Evolutionary conservation across 2,797 vertebrate species (phyloP), one percentile per base, ranked within the genome.

Genomic region (Hipposideros larvatus): DNA sequence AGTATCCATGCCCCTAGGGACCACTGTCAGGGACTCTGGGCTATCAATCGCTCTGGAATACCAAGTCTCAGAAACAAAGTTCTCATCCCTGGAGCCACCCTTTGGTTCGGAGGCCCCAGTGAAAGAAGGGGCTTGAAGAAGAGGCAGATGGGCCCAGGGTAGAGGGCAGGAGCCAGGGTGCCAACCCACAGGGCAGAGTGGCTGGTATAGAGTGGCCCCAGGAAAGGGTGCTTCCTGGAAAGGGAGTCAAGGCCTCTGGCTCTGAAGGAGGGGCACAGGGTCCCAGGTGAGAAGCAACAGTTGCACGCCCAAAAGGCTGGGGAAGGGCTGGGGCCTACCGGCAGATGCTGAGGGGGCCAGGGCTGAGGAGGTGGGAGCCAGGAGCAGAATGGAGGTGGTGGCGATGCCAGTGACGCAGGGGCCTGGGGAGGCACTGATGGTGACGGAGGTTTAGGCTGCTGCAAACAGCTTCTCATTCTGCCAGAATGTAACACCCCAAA

Each of bases 401-500:
- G 95, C 7, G n/a, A 79, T 34, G 63, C 77, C 63, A 19, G 68
- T 87, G 85, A 95, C 59, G 88, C 92, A 92, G 95, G 79, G 96
- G 86, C 66, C 95, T 87, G 78, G 90, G 85, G 86, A 94, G 86
- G 82, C 73, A 87, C 87, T 79, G 96, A 93, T 71, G 26, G 96
- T 55, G 95, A 94, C 11, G 91, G 77, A 74, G 96, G 87, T 68
- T 96, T 41, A 70, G 86, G 57, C 95, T 85, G 86, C 94, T 22
- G 90, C 95, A 96, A 75, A 96, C 96, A 93, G 94, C 97, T 98
- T 98, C 93, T 96, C 97, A 97, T 96, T 95, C 95, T 70, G 95
- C 97, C 97, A 97, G 97, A 97, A 98, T 97, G 92, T 95, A 84
- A 98, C 97, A 97, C 97, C 97, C 97, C 96, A 96, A 97, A 98